These are phyloP conservation scores for Drosophila varians DNA, from an alignment of 1,140 invertebrate genomes.

Conservation along the genomic window DNA sequence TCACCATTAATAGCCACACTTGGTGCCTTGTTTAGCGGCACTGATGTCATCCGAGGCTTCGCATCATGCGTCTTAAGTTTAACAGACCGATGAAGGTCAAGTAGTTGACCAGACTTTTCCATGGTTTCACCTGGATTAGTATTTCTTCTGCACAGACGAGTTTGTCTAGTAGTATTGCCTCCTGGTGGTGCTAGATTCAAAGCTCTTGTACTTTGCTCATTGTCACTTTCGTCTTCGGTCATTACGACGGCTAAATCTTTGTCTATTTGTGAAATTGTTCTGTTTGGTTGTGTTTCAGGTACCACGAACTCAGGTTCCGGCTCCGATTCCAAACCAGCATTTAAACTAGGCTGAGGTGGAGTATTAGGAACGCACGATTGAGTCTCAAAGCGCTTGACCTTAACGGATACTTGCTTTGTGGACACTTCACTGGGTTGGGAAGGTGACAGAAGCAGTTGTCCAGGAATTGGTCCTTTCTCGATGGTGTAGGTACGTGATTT, in stretches of 20 bases:
- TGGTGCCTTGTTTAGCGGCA: conserved; percentile 61
- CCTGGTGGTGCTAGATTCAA: conserved; percentile 52
- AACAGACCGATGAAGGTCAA: conserved; percentile 50
- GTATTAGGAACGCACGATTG: conserved; percentile 18
- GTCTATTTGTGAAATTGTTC: not conserved
- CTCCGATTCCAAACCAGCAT: not conserved
- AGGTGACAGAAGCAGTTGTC: conserved; percentile 27
- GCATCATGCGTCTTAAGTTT: not conserved
- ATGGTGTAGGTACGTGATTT: conserved; percentile 39
- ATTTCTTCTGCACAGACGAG: conserved; percentile 4
- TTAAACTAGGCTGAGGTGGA: not conserved
- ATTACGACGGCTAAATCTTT: conserved; percentile 36
- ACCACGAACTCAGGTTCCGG: conserved; percentile 36
- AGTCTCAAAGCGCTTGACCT: conserved; percentile 1
- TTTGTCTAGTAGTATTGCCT: conserved; percentile 23
- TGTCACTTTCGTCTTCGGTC: conserved; percentile 66
- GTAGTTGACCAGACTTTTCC: conserved; percentile 34
- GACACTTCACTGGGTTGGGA: not conserved
- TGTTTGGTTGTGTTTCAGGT: conserved; percentile 56
- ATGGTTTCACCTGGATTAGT: not conserved
- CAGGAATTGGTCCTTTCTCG: conserved; percentile 31
- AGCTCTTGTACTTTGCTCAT: conserved; percentile 27
- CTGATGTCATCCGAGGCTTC: not conserved
- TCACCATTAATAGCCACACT: conserved; percentile 69
- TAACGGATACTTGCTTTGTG: conserved; percentile 13